Percentiles rank a stretch among this genome's conserved stretches.
Conservation (phyloP, 2,797 vertebrate species). For the Phoeniculus purpureus region DNA sequence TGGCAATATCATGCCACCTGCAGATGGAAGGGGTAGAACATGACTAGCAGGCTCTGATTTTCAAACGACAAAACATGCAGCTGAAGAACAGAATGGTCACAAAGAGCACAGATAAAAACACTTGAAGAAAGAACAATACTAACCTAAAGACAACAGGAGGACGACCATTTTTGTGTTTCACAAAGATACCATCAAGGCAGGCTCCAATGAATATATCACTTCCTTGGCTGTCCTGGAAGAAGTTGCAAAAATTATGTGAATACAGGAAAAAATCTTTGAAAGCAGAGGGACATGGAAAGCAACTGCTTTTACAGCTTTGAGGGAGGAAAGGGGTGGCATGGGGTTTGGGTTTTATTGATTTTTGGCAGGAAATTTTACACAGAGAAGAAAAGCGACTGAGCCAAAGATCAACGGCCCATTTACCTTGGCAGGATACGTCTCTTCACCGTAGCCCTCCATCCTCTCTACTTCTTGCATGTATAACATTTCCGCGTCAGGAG, state of each 20-base stretch:
- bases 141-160: slow-evolving; percentile 91
- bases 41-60: neutral
- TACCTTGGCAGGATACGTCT: slow-evolving; percentile 96
- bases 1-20: slow-evolving; percentile 98
- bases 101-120: neutral
- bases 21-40: neutral
- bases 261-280: neutral
- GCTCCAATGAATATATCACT: slow-evolving; percentile 91
- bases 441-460: slow-evolving; percentile 96
- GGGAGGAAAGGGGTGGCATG: neutral
- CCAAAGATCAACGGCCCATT: neutral
- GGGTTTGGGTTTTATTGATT: neutral
- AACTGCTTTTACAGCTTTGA: neutral
- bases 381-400: neutral
- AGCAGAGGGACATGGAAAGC: neutral
- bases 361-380: neutral
- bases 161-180: slow-evolving; percentile 93
- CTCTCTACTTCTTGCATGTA: slow-evolving; percentile 99
- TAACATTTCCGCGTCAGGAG: slow-evolving; percentile 93
- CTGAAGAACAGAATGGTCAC: neutral
- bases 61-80: neutral
- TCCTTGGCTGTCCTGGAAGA: slow-evolving; percentile 90
- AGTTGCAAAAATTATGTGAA: slow-evolving; percentile 22
- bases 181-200: slow-evolving; percentile 95
- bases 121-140: neutral